phyloP scores from a whole-genome alignment of 2,113 vertebrate species.

The Eulemur rufifrons region DNA sequence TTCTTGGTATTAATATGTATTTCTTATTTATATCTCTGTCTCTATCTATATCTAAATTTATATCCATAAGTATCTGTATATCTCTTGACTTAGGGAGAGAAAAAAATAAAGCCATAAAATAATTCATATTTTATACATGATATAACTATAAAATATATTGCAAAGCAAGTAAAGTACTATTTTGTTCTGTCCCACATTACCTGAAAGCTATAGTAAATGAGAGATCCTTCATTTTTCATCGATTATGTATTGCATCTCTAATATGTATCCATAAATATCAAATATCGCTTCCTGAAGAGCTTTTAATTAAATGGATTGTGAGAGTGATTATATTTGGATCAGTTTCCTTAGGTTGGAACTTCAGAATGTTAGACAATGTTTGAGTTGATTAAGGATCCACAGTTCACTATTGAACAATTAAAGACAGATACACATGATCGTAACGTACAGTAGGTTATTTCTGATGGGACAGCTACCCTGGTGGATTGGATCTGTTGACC shows the following conservation, averaged over 20 bases:
- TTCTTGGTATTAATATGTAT: background rate
- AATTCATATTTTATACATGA: background rate
- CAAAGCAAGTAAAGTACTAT: background rate
- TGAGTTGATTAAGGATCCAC: background rate
- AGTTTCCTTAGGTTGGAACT: background rate
- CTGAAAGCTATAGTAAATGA: background rate
- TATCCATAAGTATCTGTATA: background rate
- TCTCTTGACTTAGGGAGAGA: background rate
- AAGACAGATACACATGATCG: background rate
- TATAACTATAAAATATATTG: background rate
- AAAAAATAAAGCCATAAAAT: background rate
- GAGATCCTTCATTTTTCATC: background rate
- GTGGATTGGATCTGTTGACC: background rate
- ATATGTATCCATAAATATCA: background rate
- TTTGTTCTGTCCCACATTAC: background rate
- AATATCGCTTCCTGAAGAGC: background rate
- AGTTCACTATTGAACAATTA: background rate
- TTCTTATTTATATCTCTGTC: background rate
- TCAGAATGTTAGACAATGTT: background rate
- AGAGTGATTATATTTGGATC: background rate
- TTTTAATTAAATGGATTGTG: background rate
- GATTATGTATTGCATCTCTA: background rate
- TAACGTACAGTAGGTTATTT: background rate
- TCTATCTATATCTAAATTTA: background rate
- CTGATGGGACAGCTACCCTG: background rate